Evolutionary conservation across 2,113 vertebrate species (phyloP).

Genomic region (Tragelaphus imberbis): DNA sequence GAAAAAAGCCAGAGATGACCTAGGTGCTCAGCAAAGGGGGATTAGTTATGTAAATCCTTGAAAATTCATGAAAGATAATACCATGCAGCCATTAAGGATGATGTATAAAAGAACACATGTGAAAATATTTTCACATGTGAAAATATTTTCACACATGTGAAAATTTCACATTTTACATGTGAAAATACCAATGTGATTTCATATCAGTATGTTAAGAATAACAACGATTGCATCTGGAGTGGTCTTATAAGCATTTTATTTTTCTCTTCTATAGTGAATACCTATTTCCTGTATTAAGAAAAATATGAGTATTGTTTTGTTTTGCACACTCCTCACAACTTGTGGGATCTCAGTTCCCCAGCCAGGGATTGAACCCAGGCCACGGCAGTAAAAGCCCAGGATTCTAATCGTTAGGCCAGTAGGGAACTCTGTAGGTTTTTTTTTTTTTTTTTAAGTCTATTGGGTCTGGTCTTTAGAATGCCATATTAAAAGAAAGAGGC

Average conservation of each 20-base stretch:
- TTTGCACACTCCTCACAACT: not conserved
- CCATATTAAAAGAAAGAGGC: not conserved
- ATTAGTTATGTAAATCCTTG: not conserved
- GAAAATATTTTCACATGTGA: not conserved
- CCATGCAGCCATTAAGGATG: not conserved
- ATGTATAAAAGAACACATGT: not conserved
- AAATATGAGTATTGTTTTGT: not conserved
- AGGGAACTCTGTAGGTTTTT: not conserved
- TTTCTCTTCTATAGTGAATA: not conserved
- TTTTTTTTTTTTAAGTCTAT: not conserved
- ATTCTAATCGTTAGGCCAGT: not conserved
- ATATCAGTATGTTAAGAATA: not conserved
- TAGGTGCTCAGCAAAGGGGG: not conserved
- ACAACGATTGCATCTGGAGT: not conserved
- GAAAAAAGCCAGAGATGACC: not conserved
- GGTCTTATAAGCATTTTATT: not conserved
- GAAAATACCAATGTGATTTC: not conserved
- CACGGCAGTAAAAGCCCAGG: not conserved
- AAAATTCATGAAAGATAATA: not conserved
- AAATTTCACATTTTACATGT: not conserved
- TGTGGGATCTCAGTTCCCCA: not conserved
- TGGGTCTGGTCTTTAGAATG: not conserved
- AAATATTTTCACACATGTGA: not conserved
- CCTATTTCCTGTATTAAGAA: not conserved
- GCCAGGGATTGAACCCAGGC: not conserved